These are phyloP conservation scores for Ashinkailepas kermadecensis DNA, from an alignment of 2,888 invertebrate genomes.

Conservation along the genomic window DNA sequence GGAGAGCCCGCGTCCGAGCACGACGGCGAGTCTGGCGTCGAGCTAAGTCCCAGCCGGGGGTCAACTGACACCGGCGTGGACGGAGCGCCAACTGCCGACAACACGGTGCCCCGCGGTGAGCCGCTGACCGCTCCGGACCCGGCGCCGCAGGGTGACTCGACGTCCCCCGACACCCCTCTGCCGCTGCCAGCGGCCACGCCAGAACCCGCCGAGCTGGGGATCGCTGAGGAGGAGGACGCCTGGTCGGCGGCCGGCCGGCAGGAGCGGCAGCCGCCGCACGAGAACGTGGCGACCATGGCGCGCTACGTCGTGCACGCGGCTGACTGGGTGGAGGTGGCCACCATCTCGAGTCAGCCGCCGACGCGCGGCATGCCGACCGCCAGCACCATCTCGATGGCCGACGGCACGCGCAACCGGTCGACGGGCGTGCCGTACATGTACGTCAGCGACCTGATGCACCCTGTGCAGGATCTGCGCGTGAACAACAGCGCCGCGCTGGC, in stretches of 20 bases:
- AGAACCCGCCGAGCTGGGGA: not conserved
- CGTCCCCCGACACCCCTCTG: not conserved
- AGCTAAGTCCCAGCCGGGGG: not conserved
- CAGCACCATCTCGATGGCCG: constrained; percentile 61
- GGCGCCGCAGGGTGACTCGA: too few species aligned
- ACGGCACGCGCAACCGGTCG: constrained; percentile 58
- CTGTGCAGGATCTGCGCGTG: constrained; percentile 59
- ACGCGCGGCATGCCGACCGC: constrained; percentile 59
- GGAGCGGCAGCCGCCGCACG: constrained; percentile 51
- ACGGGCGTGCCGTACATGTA: constrained; percentile 67
- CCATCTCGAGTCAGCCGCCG: constrained; percentile 54
- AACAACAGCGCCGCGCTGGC: constrained; percentile 49
- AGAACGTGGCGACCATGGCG: constrained; percentile 57
- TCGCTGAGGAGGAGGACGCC: constrained; percentile 13
- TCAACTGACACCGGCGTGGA: not conserved
- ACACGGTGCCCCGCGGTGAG: not conserved
- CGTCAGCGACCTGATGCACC: constrained; percentile 61
- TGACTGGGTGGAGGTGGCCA: constrained; percentile 67
- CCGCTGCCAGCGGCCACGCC: not conserved
- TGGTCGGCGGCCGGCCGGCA: not conserved
- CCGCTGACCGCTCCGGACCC: not conserved
- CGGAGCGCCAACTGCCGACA: not conserved
- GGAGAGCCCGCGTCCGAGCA: too few species aligned
- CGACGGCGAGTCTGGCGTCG: not conserved
- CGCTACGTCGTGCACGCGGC: constrained; percentile 61